These are phyloP conservation scores for Chamaea fasciata DNA, from an alignment of 2,113 vertebrate genomes.

Conservation along the genomic window DNA sequence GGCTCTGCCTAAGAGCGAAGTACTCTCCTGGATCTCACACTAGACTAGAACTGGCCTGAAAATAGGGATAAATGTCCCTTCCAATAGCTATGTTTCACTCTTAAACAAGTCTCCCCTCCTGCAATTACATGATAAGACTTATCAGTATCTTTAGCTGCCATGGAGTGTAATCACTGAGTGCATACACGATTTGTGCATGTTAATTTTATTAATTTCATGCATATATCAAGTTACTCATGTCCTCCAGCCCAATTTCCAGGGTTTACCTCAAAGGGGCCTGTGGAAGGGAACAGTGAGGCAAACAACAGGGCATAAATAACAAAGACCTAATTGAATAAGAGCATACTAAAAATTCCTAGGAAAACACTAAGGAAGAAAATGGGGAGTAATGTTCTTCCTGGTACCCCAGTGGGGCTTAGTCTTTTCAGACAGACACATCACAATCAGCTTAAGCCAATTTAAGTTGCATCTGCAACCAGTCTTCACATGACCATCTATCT, in stretches of 20 bases:
- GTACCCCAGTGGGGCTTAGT: not conserved
- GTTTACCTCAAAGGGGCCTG: not conserved
- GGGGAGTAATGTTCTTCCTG: not conserved
- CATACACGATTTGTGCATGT: not conserved
- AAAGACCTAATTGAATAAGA: not conserved
- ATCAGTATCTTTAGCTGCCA: not conserved
- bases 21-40: not conserved
- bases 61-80: not conserved
- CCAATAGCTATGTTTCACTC: not conserved
- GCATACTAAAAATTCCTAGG: not conserved
- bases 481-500: not conserved
- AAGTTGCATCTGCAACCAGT: not conserved
- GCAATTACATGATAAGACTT: not conserved
- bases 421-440: not conserved
- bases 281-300: not conserved
- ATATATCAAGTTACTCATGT: not conserved
- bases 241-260: not conserved
- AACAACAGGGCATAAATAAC: not conserved
- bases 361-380: not conserved
- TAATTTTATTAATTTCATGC: not conserved
- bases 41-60: not conserved
- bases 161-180: not conserved
- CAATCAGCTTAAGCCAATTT: not conserved
- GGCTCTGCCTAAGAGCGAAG: not conserved
- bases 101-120: not conserved